Evolutionary conservation across 2,797 vertebrate genomes (phyloP).

Genomic region (Phoebastria nigripes): DNA sequence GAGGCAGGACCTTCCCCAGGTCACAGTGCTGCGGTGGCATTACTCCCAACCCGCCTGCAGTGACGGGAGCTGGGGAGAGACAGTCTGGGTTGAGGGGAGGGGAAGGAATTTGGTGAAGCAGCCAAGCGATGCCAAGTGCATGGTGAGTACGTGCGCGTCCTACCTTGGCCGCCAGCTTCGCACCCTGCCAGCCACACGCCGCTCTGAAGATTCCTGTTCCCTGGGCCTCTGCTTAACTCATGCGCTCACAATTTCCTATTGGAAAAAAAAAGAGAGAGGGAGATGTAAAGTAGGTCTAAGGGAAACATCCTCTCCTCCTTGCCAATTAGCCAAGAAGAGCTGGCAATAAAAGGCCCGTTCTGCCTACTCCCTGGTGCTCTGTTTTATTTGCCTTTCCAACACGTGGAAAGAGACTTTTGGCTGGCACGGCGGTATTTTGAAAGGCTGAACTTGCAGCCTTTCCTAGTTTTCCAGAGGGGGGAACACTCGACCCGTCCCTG

Average conservation of each 20-base stretch:
- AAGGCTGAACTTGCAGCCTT: neutral
- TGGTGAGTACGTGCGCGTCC: fast-evolving
- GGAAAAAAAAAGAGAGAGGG: neutral
- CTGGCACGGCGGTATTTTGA: neutral
- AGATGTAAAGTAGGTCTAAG: neutral
- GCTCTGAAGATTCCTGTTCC: neutral
- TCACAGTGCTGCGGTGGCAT: fast-evolving
- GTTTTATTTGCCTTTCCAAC: neutral
- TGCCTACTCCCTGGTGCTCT: neutral
- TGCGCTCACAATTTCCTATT: constrained; percentile 26
- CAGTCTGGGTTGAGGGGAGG: neutral
- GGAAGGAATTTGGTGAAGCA: neutral
- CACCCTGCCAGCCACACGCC: neutral
- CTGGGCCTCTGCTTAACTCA: neutral
- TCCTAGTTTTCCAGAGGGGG: neutral
- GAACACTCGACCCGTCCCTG: neutral
- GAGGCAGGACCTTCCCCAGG: neutral
- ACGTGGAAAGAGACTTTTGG: neutral
- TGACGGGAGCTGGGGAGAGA: neutral
- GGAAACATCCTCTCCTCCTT: neutral
- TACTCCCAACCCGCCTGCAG: neutral
- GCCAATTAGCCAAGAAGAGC: neutral
- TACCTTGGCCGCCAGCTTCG: neutral
- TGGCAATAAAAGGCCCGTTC: neutral
- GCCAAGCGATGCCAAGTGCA: fast-evolving